phyloP scores from a whole-genome alignment of 2,797 vertebrate genomes.

The Okamejei kenojei region DNA sequence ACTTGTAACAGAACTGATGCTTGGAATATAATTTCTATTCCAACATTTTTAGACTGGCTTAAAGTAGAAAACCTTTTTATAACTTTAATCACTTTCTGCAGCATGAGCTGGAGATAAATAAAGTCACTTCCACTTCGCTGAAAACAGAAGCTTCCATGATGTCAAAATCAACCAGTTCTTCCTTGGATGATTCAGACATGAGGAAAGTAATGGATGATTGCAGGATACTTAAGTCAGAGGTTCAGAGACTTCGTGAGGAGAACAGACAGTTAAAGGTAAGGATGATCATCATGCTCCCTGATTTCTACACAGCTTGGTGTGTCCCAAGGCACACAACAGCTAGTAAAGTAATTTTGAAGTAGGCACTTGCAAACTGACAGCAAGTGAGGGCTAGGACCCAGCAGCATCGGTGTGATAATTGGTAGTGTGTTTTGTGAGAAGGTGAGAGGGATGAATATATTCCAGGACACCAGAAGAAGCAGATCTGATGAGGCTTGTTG shows the following conservation, averaged over 20 bases:
- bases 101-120: conserved; percentile 83
- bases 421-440: background rate
- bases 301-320: background rate
- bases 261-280: conserved; percentile 82
- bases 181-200: conserved; percentile 79
- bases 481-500: background rate
- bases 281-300: background rate
- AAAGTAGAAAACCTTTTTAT: background rate
- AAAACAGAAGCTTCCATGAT: conserved; percentile 73
- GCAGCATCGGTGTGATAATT: background rate
- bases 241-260: conserved; percentile 87
- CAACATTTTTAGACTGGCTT: background rate
- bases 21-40: background rate
- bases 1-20: conserved; percentile 11
- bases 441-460: background rate
- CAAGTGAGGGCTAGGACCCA: background rate
- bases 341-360: background rate
- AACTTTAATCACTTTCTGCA: conserved; percentile 55
- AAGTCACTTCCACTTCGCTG: conserved; percentile 75
- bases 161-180: conserved; percentile 76
- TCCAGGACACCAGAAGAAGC: background rate
- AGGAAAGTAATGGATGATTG: conserved; percentile 92
- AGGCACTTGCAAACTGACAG: background rate
- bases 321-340: background rate
- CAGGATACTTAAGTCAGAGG: conserved; percentile 80